These are phyloP conservation scores for Pterois miles DNA, from an alignment of 2,797 vertebrate species.

Conservation along the genomic window DNA sequence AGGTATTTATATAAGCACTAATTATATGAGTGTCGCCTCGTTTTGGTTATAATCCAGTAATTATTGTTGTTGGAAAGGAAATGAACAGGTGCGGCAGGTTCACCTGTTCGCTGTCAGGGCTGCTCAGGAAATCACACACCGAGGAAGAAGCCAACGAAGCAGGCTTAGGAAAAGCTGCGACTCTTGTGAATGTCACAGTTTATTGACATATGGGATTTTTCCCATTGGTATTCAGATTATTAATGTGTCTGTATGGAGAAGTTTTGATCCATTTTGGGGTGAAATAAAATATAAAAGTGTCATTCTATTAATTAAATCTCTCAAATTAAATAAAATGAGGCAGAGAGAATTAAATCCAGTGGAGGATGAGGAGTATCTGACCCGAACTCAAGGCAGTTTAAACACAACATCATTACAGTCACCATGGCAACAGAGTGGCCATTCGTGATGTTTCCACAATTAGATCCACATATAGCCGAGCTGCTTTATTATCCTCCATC, in stretches of 20 bases:
- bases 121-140: not conserved
- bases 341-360: not conserved
- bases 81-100: constrained; percentile 9
- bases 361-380: constrained; percentile 17
- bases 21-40: not conserved
- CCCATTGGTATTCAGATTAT: not conserved
- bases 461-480: constrained; percentile 9
- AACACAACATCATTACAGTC: constrained; percentile 45
- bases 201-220: constrained; percentile 6
- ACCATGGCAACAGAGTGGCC: constrained; percentile 55
- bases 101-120: constrained; percentile 40
- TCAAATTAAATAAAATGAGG: not conserved
- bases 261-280: not conserved
- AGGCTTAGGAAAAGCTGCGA: not conserved
- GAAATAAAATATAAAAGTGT: not conserved
- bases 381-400: constrained; percentile 4
- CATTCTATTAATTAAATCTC: not conserved
- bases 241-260: not conserved
- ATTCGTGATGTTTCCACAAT: constrained; percentile 38
- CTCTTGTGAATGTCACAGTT: constrained; percentile 8
- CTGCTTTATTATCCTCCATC: constrained; percentile 25
- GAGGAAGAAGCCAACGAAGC: constrained; percentile 4
- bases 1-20: not conserved
- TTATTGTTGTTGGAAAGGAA: constrained; percentile 26
- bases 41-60: constrained; percentile 21